A percentile compares a stretch with the other conserved stretches of the same genome.
phyloP scores from a whole-genome alignment of 2,113 vertebrate species.

The Lasiurus cinereus region DNA sequence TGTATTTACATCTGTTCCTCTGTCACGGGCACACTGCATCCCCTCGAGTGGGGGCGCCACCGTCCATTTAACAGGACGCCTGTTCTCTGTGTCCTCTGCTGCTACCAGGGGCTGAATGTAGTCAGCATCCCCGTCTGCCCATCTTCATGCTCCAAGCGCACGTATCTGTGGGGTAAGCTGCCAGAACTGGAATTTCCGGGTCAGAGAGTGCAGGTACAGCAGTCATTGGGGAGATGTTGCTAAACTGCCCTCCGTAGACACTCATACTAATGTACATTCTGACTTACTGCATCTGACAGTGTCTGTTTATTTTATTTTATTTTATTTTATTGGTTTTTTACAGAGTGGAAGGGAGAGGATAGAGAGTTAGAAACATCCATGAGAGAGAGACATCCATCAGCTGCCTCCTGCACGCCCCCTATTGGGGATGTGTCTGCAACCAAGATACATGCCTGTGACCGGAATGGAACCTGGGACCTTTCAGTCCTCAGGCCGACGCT shows the following conservation, averaged over 20 bases:
- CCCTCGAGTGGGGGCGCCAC: accelerated
- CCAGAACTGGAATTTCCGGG: neutral
- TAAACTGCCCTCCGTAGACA: neutral
- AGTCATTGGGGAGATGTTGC: too few species aligned
- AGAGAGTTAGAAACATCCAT: too few species aligned
- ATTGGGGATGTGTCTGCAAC: too few species aligned
- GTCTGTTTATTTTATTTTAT: neutral
- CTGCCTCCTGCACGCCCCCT: too few species aligned
- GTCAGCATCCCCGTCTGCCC: accelerated
- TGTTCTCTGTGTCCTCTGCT: neutral
- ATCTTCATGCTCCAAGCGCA: neutral
- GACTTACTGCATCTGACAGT: accelerated
- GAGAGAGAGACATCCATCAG: too few species aligned
- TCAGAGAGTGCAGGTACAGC: neutral
- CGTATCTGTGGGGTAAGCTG: neutral
- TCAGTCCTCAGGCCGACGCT: too few species aligned
- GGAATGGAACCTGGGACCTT: too few species aligned
- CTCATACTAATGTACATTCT: accelerated
- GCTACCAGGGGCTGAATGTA: accelerated
- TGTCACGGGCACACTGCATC: accelerated
- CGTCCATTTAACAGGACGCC: neutral
- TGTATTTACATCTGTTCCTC: too few species aligned
- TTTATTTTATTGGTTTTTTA: too few species aligned
- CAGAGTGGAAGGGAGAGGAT: too few species aligned
- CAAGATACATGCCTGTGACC: too few species aligned